A percentile compares a stretch with the other conserved stretches of the same genome.
These are phyloP conservation scores for Sorex araneus DNA, from an alignment of 2,113 vertebrate genomes.

Conservation along the genomic window DNA sequence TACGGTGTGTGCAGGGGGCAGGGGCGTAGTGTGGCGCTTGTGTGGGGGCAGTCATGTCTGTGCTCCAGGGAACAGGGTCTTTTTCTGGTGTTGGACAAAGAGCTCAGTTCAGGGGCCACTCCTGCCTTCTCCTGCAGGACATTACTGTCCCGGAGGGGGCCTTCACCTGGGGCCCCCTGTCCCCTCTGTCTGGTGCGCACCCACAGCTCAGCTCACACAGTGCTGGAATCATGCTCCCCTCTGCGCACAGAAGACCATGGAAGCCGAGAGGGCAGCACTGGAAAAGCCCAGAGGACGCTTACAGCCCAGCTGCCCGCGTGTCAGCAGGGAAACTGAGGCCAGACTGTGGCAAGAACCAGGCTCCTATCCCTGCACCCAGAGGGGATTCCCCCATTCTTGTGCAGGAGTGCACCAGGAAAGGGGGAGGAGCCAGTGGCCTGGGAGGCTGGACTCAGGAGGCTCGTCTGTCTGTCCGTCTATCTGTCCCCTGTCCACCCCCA, in stretches of 20 bases:
- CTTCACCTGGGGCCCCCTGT: background rate
- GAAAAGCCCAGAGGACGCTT: background rate
- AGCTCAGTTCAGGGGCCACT: background rate
- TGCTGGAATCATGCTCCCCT: background rate
- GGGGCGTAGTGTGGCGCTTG: background rate
- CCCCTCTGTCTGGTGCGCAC: background rate
- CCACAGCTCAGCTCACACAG: background rate
- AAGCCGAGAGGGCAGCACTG: background rate
- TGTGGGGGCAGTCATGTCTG: background rate
- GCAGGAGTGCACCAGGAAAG: background rate
- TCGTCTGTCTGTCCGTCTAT: fast-evolving
- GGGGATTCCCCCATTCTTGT: background rate
- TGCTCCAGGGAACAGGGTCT: background rate
- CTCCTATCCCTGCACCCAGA: background rate
- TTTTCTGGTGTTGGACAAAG: constrained; percentile 47
- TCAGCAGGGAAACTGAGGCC: background rate
- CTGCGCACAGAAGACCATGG: background rate
- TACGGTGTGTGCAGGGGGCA: background rate
- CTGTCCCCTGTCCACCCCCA: background rate
- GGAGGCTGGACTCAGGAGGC: background rate
- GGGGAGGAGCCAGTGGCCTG: background rate
- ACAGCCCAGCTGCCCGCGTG: background rate
- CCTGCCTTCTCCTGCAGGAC: background rate
- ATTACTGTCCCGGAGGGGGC: background rate
- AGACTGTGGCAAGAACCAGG: background rate